Evolutionary conservation across 2,888 invertebrate genomes (phyloP).

Genomic region (Crocallis elinguaria): DNA sequence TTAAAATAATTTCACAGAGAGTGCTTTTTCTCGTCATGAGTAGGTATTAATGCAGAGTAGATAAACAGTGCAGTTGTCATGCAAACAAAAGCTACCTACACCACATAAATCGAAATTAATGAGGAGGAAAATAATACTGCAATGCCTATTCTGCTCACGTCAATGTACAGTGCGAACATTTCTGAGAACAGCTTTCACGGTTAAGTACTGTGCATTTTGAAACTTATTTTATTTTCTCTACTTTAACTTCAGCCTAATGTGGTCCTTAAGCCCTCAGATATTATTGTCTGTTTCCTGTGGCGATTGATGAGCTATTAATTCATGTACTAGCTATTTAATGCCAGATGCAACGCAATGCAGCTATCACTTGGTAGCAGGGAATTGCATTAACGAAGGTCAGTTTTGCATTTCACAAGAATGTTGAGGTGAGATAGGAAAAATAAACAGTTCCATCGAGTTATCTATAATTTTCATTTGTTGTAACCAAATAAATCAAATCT

Average conservation of each 20-base stretch:
- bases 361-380: conserved; percentile 56
- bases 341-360: conserved; percentile 62
- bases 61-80: conserved; percentile 40
- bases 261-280: conserved; percentile 46
- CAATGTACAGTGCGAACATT: conserved; percentile 54
- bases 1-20: not conserved
- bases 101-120: conserved; percentile 53
- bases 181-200: conserved; percentile 76
- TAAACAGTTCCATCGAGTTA: conserved; percentile 48
- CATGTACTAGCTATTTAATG: conserved; percentile 46
- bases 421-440: conserved; percentile 50
- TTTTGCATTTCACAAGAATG: conserved; percentile 60
- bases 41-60: conserved; percentile 33
- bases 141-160: conserved; percentile 64
- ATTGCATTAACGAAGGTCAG: conserved; percentile 72
- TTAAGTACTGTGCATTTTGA: conserved; percentile 66
- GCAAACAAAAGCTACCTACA: conserved; percentile 40
- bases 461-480: conserved; percentile 33
- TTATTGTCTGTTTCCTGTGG: conserved; percentile 46
- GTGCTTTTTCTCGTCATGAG: conserved; percentile 23
- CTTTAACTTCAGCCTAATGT: conserved; percentile 38
- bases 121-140: conserved; percentile 54
- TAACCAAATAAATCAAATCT: not conserved
- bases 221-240: conserved; percentile 60
- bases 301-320: conserved; percentile 36